Evolutionary conservation across 2,888 invertebrate genomes (phyloP), one percentile per base, ranked within the genome.

Genomic region (Amphipoea lucens): DNA sequence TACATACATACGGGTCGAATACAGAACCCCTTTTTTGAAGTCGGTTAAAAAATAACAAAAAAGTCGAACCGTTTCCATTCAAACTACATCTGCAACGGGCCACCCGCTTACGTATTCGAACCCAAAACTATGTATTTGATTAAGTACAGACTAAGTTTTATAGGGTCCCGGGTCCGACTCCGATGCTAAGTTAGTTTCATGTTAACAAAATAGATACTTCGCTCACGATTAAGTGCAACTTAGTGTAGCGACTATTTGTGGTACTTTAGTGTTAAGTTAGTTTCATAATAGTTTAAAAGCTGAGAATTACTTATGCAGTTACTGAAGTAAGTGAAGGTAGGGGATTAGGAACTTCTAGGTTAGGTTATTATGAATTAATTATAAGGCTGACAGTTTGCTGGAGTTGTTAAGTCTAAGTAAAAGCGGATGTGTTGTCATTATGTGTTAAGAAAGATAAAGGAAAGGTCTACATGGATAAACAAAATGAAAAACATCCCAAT

Each of bases 111-210:
- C 89, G 89, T 87, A 91, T 90, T 91, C 91, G 79, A 87, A 78
- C 91, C 92, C 90, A 85, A 92, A 92, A 91, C 91, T 90, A 92
- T 92, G 89, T 91, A 93, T 93, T 93, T 92, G 92, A 93, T 93
- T 92, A 92, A 93, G 91, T 90, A 88, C 88, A 82, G 79, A 76
- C 76, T 69, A 90, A 92, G 92, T 92, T 92, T 93, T 91, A 92
- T 90, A 89, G 88, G 90, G 91, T 89, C 88, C 81, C 79, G 80
- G 79, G 36, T 66, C 74, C 71, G 62, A 78, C 76, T 78, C 42
- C 75, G 72, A 74, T 73, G 75, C 76, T 84, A 87, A 88, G 87
- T 86, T 82, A 86, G 84, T 89, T 91, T 69, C n/a, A 48, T 75
- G 81, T 80, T 88, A 87, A 82, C 84, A 83, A 87, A 87, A 87